Evolutionary conservation across 2,888 invertebrate species (phyloP).

Genomic region (Callosobruchus maculatus): DNA sequence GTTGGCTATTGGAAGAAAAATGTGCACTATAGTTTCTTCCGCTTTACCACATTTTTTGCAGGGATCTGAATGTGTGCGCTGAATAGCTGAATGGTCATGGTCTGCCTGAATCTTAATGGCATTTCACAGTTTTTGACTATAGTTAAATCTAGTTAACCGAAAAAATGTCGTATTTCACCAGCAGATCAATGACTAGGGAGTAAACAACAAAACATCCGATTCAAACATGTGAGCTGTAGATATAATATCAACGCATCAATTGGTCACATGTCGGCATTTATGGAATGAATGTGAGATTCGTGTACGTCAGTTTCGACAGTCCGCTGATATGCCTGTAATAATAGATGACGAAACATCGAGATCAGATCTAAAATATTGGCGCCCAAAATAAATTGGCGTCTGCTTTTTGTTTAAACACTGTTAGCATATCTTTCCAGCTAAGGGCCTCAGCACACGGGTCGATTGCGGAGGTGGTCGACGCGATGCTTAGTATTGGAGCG

Average conservation of each 20-base stretch:
- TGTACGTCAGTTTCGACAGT: neutral
- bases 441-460: too few species aligned
- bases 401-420: neutral
- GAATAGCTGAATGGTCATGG: too few species aligned
- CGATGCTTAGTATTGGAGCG: too few species aligned
- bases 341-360: neutral
- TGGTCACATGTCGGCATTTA: neutral
- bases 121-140: too few species aligned
- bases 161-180: neutral
- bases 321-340: neutral
- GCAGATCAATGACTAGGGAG: neutral
- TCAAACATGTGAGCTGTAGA: neutral
- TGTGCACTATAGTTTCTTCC: too few species aligned
- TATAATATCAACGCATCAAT: neutral
- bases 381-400: neutral
- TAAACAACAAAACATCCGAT: neutral
- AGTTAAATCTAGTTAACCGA: neutral
- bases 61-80: too few species aligned
- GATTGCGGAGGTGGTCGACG: too few species aligned
- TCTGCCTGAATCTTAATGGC: too few species aligned
- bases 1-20: too few species aligned
- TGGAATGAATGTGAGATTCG: too few species aligned
- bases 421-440: neutral
- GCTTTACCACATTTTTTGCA: too few species aligned
- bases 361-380: neutral